These are phyloP conservation scores for Nasonia giraulti DNA, from an alignment of 1,140 invertebrate genomes.

Conservation along the genomic window DNA sequence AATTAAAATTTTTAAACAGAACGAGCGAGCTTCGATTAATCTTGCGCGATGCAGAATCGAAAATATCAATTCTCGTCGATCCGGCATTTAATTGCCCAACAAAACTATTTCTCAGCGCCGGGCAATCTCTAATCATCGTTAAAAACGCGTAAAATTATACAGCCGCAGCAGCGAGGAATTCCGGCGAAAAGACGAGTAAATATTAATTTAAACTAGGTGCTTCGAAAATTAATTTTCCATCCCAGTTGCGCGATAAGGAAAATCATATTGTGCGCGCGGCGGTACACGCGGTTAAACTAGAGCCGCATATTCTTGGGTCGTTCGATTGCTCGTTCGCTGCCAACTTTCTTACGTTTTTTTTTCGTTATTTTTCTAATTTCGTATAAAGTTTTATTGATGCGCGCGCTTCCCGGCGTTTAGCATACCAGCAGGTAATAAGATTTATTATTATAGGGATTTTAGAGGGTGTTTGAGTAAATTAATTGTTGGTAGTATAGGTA, in stretches of 20 bases:
- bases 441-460: no score
- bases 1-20: background rate
- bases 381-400: background rate
- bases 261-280: slow-evolving; percentile 6
- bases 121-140: slow-evolving; percentile 9
- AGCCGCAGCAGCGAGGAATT: background rate
- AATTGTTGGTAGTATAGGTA: no score
- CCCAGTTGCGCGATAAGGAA: background rate
- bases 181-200: background rate
- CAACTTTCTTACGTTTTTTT: background rate
- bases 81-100: background rate
- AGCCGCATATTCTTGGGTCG: background rate
- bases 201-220: slow-evolving; percentile 20
- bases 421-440: background rate
- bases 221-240: slow-evolving; percentile 5
- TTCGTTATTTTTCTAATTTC: background rate
- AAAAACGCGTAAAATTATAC: slow-evolving; percentile 15
- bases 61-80: background rate
- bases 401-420: background rate
- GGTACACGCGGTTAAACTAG: background rate
- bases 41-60: no score
- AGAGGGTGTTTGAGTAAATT: no score
- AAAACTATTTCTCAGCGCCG: background rate
- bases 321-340: background rate
- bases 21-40: no score